Percentiles rank a stretch among this genome's conserved stretches.
Evolutionary conservation across 2,888 invertebrate species (phyloP).

Genomic region (Andrena camellia): DNA sequence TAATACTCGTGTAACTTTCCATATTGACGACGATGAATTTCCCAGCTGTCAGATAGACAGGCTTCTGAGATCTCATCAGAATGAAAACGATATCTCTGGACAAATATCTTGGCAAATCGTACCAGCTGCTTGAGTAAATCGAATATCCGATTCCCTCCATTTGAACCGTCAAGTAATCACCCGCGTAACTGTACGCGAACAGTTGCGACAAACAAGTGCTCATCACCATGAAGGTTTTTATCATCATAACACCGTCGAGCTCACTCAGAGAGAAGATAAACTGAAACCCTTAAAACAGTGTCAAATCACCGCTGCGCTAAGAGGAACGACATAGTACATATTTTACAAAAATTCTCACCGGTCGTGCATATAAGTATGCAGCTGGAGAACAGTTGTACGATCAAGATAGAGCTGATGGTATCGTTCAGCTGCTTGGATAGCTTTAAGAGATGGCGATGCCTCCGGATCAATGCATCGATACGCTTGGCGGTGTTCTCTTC

Average conservation of each 20-base stretch:
- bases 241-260: background rate
- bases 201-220: constrained; percentile 10
- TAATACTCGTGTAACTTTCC: constrained; percentile 32
- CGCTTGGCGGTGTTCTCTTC: background rate
- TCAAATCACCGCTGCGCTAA: rapidly evolving
- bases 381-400: constrained; percentile 26
- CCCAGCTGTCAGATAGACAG: constrained; percentile 11
- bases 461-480: constrained; percentile 24
- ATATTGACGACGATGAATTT: constrained; percentile 17
- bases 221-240: constrained; percentile 13
- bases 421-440: constrained; percentile 60
- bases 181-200: constrained; percentile 36
- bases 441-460: constrained; percentile 65
- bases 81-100: constrained; percentile 5
- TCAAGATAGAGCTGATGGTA: constrained; percentile 42
- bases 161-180: constrained; percentile 35
- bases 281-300: constrained; percentile 21
- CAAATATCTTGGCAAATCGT: constrained; percentile 5
- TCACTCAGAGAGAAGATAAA: constrained; percentile 20
- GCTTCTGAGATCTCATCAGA: constrained; percentile 9
- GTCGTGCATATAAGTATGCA: constrained; percentile 22
- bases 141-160: constrained; percentile 17
- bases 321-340: too few relatives aligned
- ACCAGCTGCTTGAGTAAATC: constrained; percentile 20
- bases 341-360: background rate